A percentile compares a stretch with the other conserved stretches of the same genome.
These are phyloP conservation scores for Meghimatium bilineatum DNA, from an alignment of 2,888 invertebrate genomes.

Conservation along the genomic window DNA sequence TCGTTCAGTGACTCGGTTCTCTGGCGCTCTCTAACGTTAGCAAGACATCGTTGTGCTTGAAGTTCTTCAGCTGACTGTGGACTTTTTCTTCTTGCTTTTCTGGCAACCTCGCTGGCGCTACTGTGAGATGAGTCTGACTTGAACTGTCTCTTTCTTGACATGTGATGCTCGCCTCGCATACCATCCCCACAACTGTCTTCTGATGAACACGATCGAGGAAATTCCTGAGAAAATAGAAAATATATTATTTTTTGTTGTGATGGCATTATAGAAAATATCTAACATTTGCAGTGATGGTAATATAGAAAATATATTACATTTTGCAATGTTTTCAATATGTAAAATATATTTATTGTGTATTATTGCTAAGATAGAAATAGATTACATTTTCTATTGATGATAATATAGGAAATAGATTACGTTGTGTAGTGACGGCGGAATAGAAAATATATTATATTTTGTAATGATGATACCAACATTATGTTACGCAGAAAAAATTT, in stretches of 20 bases:
- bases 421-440: too few relatives aligned
- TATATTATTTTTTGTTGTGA: neutral
- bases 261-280: neutral
- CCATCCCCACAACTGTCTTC: slow-evolving; percentile 41
- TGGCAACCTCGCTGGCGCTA: slow-evolving; percentile 24
- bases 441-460: too few relatives aligned
- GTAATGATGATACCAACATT: too few relatives aligned
- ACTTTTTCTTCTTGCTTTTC: slow-evolving; percentile 58
- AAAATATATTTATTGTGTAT: too few relatives aligned
- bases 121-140: slow-evolving; percentile 27
- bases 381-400: too few relatives aligned
- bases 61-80: slow-evolving; percentile 83
- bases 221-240: slow-evolving; percentile 26
- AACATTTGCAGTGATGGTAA: too few relatives aligned
- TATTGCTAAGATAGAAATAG: too few relatives aligned
- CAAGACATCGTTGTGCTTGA: slow-evolving; percentile 92
- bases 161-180: neutral
- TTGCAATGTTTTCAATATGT: too few relatives aligned
- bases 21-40: slow-evolving; percentile 89
- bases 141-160: slow-evolving; percentile 39
- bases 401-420: too few relatives aligned
- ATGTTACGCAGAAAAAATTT: too few relatives aligned
- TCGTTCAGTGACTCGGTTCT: slow-evolving; percentile 80
- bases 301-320: too few relatives aligned
- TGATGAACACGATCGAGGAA: slow-evolving; percentile 45